Conservation (phyloP, 2,113 vertebrate species). For the Natator depressus region DNA sequence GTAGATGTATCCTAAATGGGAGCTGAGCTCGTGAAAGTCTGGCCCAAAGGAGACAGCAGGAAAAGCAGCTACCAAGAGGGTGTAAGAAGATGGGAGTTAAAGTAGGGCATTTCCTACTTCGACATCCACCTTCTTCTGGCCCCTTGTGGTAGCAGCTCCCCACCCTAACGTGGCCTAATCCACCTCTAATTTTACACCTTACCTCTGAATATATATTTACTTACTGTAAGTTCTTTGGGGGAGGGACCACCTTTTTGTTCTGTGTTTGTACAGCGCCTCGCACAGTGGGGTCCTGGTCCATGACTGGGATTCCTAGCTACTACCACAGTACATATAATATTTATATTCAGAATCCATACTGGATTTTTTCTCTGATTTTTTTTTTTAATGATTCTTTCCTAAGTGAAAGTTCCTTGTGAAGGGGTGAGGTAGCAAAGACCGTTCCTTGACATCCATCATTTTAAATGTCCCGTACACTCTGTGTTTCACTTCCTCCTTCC, state of each 20-base stretch:
- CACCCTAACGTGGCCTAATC: no score
- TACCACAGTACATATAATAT: not conserved
- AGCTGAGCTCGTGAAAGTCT: not conserved
- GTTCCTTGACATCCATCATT: not conserved
- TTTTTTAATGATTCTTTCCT: not conserved
- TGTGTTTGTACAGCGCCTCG: not conserved
- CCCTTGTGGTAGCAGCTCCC: no score
- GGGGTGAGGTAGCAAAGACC: not conserved
- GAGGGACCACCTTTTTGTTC: not conserved
- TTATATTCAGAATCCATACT: not conserved
- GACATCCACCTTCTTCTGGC: no score
- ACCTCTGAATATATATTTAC: not conserved
- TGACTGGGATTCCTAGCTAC: not conserved
- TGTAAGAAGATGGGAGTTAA: not conserved
- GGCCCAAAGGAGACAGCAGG: not conserved
- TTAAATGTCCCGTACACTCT: no score
- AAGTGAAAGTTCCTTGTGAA: not conserved
- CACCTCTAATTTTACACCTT: not conserved
- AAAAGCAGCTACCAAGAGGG: not conserved
- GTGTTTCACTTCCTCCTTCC: not conserved
- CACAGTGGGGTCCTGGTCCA: not conserved
- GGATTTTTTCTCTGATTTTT: not conserved
- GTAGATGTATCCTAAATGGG: not conserved
- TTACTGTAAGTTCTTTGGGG: not conserved
- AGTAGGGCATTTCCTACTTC: no score